phyloP scores from a whole-genome alignment of 2,888 invertebrate genomes.

The Andrena hattorfiana region DNA sequence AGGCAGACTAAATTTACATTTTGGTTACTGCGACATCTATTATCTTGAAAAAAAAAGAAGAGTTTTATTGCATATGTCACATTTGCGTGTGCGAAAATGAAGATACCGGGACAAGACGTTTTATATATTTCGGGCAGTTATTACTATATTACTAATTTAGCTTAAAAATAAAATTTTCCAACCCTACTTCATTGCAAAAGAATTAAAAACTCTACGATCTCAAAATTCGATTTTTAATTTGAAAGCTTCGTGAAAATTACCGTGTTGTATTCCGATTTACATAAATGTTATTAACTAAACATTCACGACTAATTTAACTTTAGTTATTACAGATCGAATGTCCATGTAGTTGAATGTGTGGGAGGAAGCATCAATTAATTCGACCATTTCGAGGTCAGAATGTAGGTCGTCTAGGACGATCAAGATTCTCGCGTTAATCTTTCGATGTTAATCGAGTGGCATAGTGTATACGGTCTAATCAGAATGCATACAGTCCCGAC shows the following conservation, averaged over 20 bases:
- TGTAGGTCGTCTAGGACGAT: constrained; percentile 32
- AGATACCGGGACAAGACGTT: neutral
- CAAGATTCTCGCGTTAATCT: constrained; percentile 11
- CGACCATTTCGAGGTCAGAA: constrained; percentile 20
- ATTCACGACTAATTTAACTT: neutral
- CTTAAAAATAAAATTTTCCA: neutral
- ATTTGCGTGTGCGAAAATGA: neutral
- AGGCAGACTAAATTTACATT: neutral
- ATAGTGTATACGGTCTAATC: neutral
- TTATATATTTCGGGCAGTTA: neutral
- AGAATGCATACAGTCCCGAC: neutral
- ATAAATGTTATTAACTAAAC: neutral
- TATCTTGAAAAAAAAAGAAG: neutral
- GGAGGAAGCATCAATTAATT: constrained; percentile 17
- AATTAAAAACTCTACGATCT: neutral
- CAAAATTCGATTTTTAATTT: neutral
- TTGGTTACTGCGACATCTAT: neutral
- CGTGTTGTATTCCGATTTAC: neutral
- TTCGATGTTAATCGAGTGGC: constrained; percentile 9
- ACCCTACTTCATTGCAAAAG: neutral
- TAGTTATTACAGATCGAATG: neutral
- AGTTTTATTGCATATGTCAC: neutral
- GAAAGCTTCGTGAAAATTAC: neutral
- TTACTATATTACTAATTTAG: neutral
- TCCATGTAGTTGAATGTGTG: neutral